Evolutionary conservation across 2,888 invertebrate species (phyloP).

Genomic region (Eilema sororculum): DNA sequence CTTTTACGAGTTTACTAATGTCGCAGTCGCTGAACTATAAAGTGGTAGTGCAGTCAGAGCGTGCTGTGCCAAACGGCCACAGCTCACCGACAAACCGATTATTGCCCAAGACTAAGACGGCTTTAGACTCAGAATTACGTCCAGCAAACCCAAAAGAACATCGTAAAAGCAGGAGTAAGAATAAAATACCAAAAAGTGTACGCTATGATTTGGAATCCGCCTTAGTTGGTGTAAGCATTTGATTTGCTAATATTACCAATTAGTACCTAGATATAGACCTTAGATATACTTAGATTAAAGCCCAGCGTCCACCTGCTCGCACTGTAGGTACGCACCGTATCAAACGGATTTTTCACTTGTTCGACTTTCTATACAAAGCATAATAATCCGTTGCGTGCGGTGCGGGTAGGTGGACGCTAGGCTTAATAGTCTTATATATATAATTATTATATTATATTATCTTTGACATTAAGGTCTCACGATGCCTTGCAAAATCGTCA

Average conservation of each 20-base stretch:
- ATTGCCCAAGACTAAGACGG: conserved; percentile 42
- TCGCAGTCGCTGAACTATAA: conserved; percentile 60
- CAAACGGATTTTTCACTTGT: no score
- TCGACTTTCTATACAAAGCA: no score
- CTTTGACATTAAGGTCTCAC: background rate
- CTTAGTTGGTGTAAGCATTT: conserved; percentile 72
- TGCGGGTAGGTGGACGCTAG: no score
- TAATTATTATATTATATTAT: no score
- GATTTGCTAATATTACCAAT: background rate
- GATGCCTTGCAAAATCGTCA: background rate
- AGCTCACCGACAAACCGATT: conserved; percentile 30
- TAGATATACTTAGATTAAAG: no score
- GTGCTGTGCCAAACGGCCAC: conserved; percentile 24
- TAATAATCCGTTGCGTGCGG: no score
- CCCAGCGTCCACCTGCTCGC: no score
- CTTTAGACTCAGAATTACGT: conserved; percentile 39
- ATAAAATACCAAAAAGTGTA: conserved; percentile 70
- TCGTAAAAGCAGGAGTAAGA: conserved; percentile 60
- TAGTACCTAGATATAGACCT: background rate
- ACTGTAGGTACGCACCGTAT: no score
- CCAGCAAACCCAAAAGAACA: conserved; percentile 38
- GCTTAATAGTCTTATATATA: no score
- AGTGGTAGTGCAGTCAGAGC: conserved; percentile 18
- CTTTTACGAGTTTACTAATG: conserved; percentile 50
- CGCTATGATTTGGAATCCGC: conserved; percentile 80